Conservation (phyloP, 2,113 vertebrate species). For the Nyctibius bracteatus region DNA sequence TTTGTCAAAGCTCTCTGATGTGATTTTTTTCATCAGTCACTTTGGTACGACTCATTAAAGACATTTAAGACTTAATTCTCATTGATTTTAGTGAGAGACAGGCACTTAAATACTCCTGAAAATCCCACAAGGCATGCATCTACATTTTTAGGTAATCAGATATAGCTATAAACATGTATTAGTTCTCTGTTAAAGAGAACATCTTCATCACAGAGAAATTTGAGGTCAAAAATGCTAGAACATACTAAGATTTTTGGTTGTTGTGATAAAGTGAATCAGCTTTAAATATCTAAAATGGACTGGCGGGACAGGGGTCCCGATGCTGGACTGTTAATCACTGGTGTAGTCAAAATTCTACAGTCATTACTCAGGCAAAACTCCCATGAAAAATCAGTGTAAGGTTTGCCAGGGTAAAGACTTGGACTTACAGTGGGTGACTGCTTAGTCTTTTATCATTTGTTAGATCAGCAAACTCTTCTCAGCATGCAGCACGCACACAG, state of each 20-base stretch:
- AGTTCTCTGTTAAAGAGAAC: not conserved
- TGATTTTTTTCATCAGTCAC: not conserved
- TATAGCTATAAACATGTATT: not conserved
- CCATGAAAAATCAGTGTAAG: not conserved
- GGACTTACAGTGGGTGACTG: not conserved
- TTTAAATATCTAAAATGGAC: not conserved
- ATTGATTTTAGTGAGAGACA: not conserved
- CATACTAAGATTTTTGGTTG: not conserved
- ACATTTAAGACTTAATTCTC: not conserved
- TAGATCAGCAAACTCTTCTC: slow-evolving; percentile 58
- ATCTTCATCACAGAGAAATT: not conserved
- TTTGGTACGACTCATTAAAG: not conserved
- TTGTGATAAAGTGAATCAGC: not conserved
- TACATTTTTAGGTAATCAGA: not conserved
- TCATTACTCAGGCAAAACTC: slow-evolving; percentile 5
- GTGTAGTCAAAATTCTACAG: slow-evolving; percentile 8
- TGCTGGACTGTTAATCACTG: not conserved
- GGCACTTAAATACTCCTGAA: not conserved
- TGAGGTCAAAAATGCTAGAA: not conserved
- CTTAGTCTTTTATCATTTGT: slow-evolving; percentile 49
- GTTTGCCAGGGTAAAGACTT: slow-evolving; percentile 60
- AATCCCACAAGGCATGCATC: not conserved
- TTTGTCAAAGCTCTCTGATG: not conserved
- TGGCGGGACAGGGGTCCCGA: not conserved
- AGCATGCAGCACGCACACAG: not conserved